phyloP scores from a whole-genome alignment of 2,113 vertebrate genomes.

The Pteropus alecto region DNA sequence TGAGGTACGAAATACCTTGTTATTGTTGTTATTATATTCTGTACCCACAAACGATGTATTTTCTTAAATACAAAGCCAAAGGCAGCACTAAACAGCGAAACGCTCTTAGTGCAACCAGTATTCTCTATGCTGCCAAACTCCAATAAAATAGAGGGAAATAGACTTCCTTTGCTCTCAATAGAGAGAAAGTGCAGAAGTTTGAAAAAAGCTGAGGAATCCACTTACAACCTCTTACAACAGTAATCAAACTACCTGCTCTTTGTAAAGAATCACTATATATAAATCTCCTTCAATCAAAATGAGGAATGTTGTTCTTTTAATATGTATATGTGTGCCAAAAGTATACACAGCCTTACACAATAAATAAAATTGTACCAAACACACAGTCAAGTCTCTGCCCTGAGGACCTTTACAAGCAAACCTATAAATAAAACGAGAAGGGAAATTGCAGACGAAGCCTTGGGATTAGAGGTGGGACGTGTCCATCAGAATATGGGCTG shows the following conservation, averaged over 20 bases:
- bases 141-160: constrained; percentile 1
- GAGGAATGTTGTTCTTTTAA: constrained; percentile 39
- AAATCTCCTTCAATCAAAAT: constrained; percentile 23
- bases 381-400: background rate
- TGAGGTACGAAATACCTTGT: background rate
- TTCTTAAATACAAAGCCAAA: constrained; percentile 36
- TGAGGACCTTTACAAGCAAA: constrained; percentile 41
- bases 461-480: background rate
- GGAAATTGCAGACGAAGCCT: background rate
- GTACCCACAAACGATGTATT: background rate
- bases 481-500: background rate
- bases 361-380: constrained; percentile 27
- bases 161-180: background rate
- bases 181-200: background rate
- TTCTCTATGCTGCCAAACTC: background rate
- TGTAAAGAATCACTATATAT: background rate
- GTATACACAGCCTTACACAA: background rate
- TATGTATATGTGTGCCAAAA: constrained; percentile 29
- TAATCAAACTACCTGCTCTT: background rate
- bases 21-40: background rate
- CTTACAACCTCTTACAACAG: constrained; percentile 37
- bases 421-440: constrained; percentile 38
- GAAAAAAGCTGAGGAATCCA: background rate
- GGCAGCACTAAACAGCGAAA: constrained; percentile 18
- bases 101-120: constrained; percentile 1